Evolutionary conservation across 2,797 vertebrate species (phyloP).

Genomic region (Alauda arvensis): DNA sequence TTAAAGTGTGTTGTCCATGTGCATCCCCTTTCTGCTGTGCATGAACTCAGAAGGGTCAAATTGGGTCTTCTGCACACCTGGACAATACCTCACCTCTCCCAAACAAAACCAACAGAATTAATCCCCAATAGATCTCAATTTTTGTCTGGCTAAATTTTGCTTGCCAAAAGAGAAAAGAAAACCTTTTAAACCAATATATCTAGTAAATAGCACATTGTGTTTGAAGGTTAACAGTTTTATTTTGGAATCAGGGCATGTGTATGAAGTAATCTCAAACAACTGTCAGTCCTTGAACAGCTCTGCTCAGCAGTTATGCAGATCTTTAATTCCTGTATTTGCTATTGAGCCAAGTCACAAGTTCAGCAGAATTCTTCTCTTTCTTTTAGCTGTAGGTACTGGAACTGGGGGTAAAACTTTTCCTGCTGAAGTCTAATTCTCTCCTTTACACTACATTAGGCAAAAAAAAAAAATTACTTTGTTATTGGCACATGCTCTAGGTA

Average conservation of each 20-base stretch:
- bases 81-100: background rate
- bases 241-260: background rate
- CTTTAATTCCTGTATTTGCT: background rate
- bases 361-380: background rate
- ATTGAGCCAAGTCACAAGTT: background rate
- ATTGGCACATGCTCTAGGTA: slow-evolving; percentile 39
- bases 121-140: background rate
- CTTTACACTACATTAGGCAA: background rate
- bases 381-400: background rate
- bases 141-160: background rate
- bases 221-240: background rate
- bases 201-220: background rate
- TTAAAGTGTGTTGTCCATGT: background rate
- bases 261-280: background rate
- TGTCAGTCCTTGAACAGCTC: background rate
- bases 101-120: background rate
- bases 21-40: background rate
- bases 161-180: background rate
- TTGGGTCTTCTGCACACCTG: background rate
- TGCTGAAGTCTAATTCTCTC: background rate
- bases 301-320: background rate
- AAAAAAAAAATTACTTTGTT: background rate
- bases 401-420: background rate
- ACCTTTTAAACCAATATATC: background rate
- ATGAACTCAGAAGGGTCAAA: background rate